These are phyloP conservation scores for Papilio machaon DNA, from an alignment of 1,140 invertebrate genomes.

Conservation along the genomic window DNA sequence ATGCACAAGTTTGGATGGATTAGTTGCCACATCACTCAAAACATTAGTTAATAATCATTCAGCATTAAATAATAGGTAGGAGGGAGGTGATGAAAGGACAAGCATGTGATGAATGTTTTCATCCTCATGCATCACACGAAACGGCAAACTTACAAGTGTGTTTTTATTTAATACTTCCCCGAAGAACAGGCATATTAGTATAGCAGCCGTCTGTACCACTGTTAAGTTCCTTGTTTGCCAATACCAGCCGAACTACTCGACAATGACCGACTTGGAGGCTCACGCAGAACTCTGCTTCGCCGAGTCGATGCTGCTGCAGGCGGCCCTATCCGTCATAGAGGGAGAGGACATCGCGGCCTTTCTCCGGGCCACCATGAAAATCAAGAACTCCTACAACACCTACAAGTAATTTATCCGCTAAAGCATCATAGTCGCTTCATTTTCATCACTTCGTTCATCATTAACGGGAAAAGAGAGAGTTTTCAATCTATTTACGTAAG, in stretches of 20 bases:
- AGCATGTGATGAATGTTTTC: too few species aligned
- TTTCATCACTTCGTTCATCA: not conserved
- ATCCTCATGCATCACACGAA: too few species aligned
- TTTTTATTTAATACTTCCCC: too few species aligned
- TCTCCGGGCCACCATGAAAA: constrained; percentile 96
- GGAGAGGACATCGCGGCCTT: constrained; percentile 97
- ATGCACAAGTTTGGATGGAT: too few species aligned
- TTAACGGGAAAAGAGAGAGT: not conserved
- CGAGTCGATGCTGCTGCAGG: constrained; percentile 93
- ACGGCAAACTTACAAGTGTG: too few species aligned
- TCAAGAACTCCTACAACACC: constrained; percentile 94
- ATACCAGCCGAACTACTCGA: constrained; percentile 86
- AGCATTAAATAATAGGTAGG: too few species aligned
- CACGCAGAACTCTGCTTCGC: constrained; percentile 98
- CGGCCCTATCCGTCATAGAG: constrained; percentile 95
- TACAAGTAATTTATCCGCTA: constrained; percentile 89
- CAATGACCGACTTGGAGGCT: constrained; percentile 91
- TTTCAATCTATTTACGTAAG: not conserved
- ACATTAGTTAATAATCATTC: too few species aligned
- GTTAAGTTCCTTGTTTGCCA: constrained; percentile 20
- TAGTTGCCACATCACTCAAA: too few species aligned
- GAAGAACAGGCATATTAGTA: too few species aligned
- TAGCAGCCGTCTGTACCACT: not conserved
- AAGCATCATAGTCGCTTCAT: not conserved
- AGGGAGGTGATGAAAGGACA: too few species aligned